Conservation (phyloP, 1,140 invertebrate genomes). For the Drosophila equinoxialis region DNA sequence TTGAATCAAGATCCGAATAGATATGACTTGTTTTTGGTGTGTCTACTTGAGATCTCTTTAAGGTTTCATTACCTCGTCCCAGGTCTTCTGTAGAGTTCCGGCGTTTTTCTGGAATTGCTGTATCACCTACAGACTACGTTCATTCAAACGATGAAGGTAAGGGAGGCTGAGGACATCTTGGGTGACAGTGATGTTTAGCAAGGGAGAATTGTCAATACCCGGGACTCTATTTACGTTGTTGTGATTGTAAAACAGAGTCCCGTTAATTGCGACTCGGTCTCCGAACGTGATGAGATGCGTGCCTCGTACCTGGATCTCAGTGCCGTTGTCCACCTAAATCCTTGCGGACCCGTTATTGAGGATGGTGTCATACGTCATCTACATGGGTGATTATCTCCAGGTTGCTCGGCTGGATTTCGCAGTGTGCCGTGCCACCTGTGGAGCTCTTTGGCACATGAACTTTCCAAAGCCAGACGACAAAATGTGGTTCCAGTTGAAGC, state of each 20-base stretch:
- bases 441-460: slow-evolving; percentile 28
- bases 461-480: slow-evolving; percentile 11
- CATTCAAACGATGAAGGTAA: slow-evolving; percentile 20
- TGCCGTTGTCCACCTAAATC: slow-evolving; percentile 6
- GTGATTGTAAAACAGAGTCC: slow-evolving; percentile 13
- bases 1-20: slow-evolving; percentile 79
- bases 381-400: background rate
- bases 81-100: slow-evolving; percentile 27
- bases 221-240: slow-evolving; percentile 10
- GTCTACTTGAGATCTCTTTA: slow-evolving; percentile 44
- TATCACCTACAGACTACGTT: slow-evolving; percentile 14
- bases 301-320: slow-evolving; percentile 15
- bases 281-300: slow-evolving; percentile 30
- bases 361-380: background rate
- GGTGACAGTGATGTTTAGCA: slow-evolving; percentile 14
- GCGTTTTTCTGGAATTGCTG: background rate
- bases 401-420: slow-evolving; percentile 22
- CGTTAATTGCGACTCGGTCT: slow-evolving; percentile 28
- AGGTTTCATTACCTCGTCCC: slow-evolving; percentile 20
- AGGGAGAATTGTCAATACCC: slow-evolving; percentile 9
- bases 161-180: slow-evolving; percentile 21
- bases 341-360: slow-evolving; percentile 28
- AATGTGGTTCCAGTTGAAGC: slow-evolving; percentile 14
- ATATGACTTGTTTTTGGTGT: slow-evolving; percentile 63
- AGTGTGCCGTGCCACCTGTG: slow-evolving; percentile 24